Evolutionary conservation across 2,797 vertebrate genomes (phyloP).

Genomic region (Scomberomorus guttatus): DNA sequence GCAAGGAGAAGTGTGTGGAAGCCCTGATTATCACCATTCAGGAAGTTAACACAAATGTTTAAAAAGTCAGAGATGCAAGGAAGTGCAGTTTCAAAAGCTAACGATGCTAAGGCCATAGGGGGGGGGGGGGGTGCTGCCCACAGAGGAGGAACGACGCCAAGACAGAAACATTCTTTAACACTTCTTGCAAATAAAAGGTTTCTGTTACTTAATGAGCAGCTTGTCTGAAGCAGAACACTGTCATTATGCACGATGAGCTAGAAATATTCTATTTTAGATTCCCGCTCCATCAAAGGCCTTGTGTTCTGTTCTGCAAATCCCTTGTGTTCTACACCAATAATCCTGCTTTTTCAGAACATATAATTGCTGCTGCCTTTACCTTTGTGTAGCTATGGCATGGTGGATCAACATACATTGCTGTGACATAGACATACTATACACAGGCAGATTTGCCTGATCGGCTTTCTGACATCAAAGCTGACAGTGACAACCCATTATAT

Average conservation of each 20-base stretch:
- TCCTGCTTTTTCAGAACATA: constrained; percentile 36
- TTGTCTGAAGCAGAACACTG: constrained; percentile 46
- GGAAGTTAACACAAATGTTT: constrained; percentile 46
- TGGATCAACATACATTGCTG: constrained; percentile 22
- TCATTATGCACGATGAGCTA: constrained; percentile 40
- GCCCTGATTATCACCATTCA: constrained; percentile 25
- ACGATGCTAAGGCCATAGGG: constrained; percentile 48
- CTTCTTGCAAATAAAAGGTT: constrained; percentile 44
- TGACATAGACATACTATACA: constrained; percentile 35
- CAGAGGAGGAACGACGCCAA: constrained; percentile 36
- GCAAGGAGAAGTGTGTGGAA: background rate
- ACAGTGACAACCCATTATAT: constrained; percentile 78
- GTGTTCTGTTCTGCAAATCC: constrained; percentile 37
- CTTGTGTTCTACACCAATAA: constrained; percentile 43
- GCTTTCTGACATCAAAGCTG: constrained; percentile 73
- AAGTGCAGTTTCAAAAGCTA: constrained; percentile 60
- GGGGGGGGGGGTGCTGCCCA: too few relatives aligned
- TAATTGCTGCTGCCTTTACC: constrained; percentile 37
- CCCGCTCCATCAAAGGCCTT: constrained; percentile 54
- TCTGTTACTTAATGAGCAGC: constrained; percentile 55
- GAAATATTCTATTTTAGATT: constrained; percentile 48
- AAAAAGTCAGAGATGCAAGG: constrained; percentile 48
- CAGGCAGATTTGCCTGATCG: constrained; percentile 56
- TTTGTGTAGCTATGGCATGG: constrained; percentile 9
- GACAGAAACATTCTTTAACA: constrained; percentile 22